phyloP scores from a whole-genome alignment of 92 coral and sea anemone genomes.

The Epizoanthus ramosus region DNA sequence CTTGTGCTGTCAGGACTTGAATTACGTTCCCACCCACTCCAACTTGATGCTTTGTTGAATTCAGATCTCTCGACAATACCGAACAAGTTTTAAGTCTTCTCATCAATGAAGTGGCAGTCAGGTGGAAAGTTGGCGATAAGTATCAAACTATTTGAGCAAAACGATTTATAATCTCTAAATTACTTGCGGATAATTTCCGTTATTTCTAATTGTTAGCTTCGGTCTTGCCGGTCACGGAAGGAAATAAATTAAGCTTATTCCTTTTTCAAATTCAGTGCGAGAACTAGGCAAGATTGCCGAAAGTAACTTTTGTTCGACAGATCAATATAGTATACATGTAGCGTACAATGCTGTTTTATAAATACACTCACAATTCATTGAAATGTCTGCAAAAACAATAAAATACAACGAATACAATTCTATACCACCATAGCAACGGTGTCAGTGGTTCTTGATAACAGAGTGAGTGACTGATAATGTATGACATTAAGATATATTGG shows the following conservation, averaged over 20 bases:
- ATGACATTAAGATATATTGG: too few species aligned
- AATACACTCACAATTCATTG: too few species aligned
- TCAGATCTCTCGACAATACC: background rate
- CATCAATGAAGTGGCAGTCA: background rate
- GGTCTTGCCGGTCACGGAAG: background rate
- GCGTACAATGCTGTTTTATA: too few species aligned
- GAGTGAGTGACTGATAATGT: too few species aligned
- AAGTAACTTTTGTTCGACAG: too few species aligned
- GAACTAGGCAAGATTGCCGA: too few species aligned
- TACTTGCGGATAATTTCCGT: background rate
- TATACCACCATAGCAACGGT: too few species aligned
- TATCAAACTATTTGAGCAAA: background rate
- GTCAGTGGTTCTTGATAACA: too few species aligned
- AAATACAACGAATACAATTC: too few species aligned
- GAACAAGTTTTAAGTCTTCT: background rate
- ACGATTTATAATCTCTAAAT: constrained; percentile 15
- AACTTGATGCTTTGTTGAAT: background rate
- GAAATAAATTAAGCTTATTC: background rate
- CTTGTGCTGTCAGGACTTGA: background rate
- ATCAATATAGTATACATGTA: too few species aligned
- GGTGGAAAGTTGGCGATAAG: background rate
- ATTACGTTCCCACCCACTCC: background rate
- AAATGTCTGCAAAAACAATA: too few species aligned
- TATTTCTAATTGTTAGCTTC: background rate
- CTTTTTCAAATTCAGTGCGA: too few species aligned